These are phyloP conservation scores for Eurytoma californica DNA, from an alignment of 2,888 invertebrate genomes.

Conservation along the genomic window DNA sequence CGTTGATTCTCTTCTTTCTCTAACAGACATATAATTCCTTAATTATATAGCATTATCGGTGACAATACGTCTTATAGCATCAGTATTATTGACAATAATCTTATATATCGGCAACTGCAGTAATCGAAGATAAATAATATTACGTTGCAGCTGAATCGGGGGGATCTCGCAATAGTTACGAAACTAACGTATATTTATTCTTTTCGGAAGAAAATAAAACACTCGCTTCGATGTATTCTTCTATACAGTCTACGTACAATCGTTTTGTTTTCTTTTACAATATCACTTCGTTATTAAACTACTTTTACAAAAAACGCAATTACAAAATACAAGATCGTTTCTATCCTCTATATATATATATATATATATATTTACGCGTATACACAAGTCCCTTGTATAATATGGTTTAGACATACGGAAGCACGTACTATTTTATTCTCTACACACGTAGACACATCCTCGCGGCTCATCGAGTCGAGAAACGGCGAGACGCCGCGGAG, in stretches of 20 bases:
- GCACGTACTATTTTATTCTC: slow-evolving; percentile 64
- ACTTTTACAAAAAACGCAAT: slow-evolving; percentile 62
- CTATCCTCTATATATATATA: slow-evolving; percentile 52
- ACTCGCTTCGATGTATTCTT: slow-evolving; percentile 17
- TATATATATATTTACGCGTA: slow-evolving; percentile 44
- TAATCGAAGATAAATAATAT: slow-evolving; percentile 28
- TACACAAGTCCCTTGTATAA: slow-evolving; percentile 56
- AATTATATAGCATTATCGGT: slow-evolving; percentile 15
- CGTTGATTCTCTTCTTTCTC: slow-evolving; percentile 9
- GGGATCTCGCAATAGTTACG: not conserved
- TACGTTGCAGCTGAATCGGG: not conserved
- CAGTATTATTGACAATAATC: slow-evolving; percentile 6
- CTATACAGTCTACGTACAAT: slow-evolving; percentile 33
- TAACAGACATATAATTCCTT: slow-evolving; percentile 10
- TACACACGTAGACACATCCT: slow-evolving; percentile 30
- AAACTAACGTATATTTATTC: not conserved
- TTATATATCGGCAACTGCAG: not conserved
- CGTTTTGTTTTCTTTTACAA: not conserved
- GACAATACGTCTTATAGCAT: slow-evolving; percentile 16
- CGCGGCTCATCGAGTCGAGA: not conserved
- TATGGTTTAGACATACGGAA: slow-evolving; percentile 61
- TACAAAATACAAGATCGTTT: slow-evolving; percentile 66
- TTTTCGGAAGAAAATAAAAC: slow-evolving; percentile 29
- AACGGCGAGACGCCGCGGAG: not conserved
- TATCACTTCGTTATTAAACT: slow-evolving; percentile 36